Evolutionary conservation across 2,888 invertebrate genomes (phyloP).

Genomic region (Zygaena filipendulae): DNA sequence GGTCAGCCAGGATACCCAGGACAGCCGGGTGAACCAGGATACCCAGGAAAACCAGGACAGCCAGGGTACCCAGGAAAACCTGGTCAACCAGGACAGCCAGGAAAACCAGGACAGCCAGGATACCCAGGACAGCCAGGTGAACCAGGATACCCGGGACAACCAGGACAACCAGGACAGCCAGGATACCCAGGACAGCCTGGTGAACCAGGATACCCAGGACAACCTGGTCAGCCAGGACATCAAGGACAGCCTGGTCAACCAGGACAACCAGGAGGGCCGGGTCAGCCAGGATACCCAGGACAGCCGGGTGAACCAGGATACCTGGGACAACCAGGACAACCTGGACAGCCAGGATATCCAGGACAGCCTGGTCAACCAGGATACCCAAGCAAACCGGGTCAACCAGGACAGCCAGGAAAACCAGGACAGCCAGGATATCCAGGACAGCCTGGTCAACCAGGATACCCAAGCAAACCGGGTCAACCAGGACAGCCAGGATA

Average conservation of each 20-base stretch:
- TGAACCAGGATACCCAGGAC: constrained; percentile 14
- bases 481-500: constrained; percentile 11
- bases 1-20: constrained; percentile 7
- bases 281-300: constrained; percentile 16
- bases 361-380: constrained; percentile 15
- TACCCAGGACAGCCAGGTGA: constrained; percentile 22
- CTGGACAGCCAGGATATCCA: constrained; percentile 20
- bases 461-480: constrained; percentile 14
- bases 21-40: constrained; percentile 19
- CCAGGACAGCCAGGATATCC: constrained; percentile 15
- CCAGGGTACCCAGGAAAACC: constrained; percentile 14
- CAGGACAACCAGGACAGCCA: constrained; percentile 29
- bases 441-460: constrained; percentile 16
- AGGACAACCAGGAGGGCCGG: constrained; percentile 14
- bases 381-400: no score
- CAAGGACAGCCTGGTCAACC: constrained; percentile 16
- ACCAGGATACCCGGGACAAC: constrained; percentile 11
- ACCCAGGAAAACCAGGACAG: constrained; percentile 12
- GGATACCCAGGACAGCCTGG: constrained; percentile 26
- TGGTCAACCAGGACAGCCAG: constrained; percentile 26
- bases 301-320: constrained; percentile 30
- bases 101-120: constrained; percentile 25
- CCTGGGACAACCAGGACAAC: constrained; percentile 22
- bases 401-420: constrained; percentile 19
- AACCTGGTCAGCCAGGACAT: constrained; percentile 17